phyloP scores from a whole-genome alignment of 2,797 vertebrate genomes.

The Eremophila alpestris region DNA sequence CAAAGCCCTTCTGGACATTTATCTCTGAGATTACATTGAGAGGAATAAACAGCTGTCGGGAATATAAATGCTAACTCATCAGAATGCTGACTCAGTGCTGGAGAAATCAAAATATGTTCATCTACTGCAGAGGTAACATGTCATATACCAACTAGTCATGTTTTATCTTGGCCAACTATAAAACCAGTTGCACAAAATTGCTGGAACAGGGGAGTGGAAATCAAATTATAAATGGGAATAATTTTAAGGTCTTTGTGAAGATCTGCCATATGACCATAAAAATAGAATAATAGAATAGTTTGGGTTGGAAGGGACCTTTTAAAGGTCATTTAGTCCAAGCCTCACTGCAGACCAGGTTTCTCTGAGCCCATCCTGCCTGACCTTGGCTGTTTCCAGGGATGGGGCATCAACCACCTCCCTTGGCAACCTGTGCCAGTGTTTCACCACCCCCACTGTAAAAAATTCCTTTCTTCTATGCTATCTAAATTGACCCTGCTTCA shows the following conservation, averaged over 20 bases:
- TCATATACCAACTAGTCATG: slow-evolving; percentile 23
- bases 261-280: not conserved
- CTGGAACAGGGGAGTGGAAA: not conserved
- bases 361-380: not conserved
- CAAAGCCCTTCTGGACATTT: slow-evolving; percentile 81
- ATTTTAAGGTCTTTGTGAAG: not conserved
- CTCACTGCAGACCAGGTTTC: not conserved
- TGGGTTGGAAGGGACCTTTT: not conserved
- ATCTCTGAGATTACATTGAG: slow-evolving; percentile 78
- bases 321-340: not conserved
- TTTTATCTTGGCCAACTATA: slow-evolving; percentile 31
- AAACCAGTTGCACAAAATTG: slow-evolving; percentile 50
- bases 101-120: slow-evolving; percentile 58
- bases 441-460: not conserved
- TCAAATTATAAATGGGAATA: not conserved
- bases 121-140: slow-evolving; percentile 47
- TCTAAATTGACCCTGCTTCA: not conserved
- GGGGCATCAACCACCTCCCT: not conserved
- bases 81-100: slow-evolving; percentile 77
- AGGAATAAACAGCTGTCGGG: slow-evolving; percentile 82
- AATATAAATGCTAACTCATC: slow-evolving; percentile 72
- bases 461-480: not conserved
- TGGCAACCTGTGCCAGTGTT: not conserved
- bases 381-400: not conserved
- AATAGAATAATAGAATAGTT: not conserved